Evolutionary conservation across 2,888 invertebrate species (phyloP), one percentile per base, ranked within the genome.

Genomic region (Microctonus brassicae): DNA sequence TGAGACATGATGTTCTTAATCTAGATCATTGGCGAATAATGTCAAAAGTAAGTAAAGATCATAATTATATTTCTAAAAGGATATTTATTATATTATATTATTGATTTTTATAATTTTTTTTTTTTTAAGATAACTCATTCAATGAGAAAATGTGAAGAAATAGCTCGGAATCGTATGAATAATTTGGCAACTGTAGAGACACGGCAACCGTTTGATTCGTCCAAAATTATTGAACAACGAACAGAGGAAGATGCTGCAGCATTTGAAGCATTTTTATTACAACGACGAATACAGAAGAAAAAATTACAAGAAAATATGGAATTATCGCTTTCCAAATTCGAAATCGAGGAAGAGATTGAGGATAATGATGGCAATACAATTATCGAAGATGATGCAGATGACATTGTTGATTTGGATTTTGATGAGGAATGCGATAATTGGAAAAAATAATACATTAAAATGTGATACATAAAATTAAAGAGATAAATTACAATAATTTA

Each of bases 1-100:
- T 95, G 94, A 91, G 91, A 0, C 90, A 94, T 75, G 91, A 92
- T 85, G 91, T 94, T 4, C 90, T 92, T 47, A 94, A 93, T 0
- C 86, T 95, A 60, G 90, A 95, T 84, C 93, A 93, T 79, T 86
- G 88, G 0, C 88, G 87, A 69, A 93, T 95, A 55, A 90, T 94
- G 90, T 89, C 78, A 5, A 84, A 82, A 81, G 89, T 88, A 81
- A 74, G 69, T 57, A 55, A 39, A 70, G 71, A 58, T 34, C 61
- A 58, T 42, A 66, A 24, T 67, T 75, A 22, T 5, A 5, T 10
- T 58, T 34, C 58, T 36, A 70, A 55, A 57, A 34, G 24, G 70
- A 10, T 22, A 29, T 26, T 7, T 22, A 0, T 29, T 29, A 0
- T 22, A 0, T 29, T 29, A 0, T 26, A n/a, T 5, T 57, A 52